Evolutionary conservation across 2,797 vertebrate species (phyloP).

Genomic region (Semotilus atromaculatus): DNA sequence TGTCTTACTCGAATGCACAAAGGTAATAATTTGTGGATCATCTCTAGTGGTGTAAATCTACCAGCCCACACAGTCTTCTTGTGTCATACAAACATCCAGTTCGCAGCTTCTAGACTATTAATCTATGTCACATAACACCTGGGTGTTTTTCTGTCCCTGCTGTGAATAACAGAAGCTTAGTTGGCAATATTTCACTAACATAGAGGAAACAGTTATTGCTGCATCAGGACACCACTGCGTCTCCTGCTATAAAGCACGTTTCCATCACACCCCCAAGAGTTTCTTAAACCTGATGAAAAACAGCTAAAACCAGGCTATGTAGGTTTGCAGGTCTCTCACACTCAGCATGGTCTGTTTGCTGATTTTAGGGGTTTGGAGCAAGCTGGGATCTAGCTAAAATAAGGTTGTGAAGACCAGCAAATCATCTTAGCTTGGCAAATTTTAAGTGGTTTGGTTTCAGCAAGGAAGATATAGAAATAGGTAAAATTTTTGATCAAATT

Average conservation of each 20-base stretch:
- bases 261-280: background rate
- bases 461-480: background rate
- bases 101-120: slow-evolving; percentile 45
- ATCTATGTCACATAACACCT: slow-evolving; percentile 52
- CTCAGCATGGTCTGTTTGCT: background rate
- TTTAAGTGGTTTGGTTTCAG: background rate
- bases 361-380: background rate
- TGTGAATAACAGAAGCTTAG: slow-evolving; percentile 40
- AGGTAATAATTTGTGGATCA: background rate
- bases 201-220: slow-evolving; percentile 2
- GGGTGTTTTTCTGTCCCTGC: slow-evolving; percentile 44
- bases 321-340: background rate
- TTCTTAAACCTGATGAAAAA: background rate
- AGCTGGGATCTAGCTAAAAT: background rate
- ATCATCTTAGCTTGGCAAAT: background rate
- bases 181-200: slow-evolving; percentile 44
- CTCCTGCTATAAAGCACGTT: background rate
- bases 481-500: background rate
- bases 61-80: background rate
- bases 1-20: background rate
- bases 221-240: slow-evolving; percentile 46
- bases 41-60: background rate
- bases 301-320: background rate
- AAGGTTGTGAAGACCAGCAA: background rate
- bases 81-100: slow-evolving; percentile 13